Conservation (phyloP, 2,888 invertebrate genomes). For the Leistus spinibarbis region DNA sequence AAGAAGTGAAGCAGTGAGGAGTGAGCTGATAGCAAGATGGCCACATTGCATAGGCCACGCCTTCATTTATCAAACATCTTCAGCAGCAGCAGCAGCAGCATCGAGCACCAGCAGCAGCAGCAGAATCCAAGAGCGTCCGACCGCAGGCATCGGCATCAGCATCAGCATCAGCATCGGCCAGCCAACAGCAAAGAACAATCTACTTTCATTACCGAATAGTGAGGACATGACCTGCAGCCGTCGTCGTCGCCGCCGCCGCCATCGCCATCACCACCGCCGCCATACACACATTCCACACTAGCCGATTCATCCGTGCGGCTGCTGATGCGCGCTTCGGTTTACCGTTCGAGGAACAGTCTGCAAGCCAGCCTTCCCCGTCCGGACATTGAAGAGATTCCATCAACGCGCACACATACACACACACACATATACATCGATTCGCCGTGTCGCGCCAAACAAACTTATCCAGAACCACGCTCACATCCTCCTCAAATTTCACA, state of each 20-base stretch:
- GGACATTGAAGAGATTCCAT: not conserved
- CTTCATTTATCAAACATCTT: slow-evolving; percentile 25
- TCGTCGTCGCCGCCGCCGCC: not conserved
- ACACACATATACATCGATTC: not conserved
- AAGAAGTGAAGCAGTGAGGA: not conserved
- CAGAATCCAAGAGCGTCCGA: too few relatives aligned
- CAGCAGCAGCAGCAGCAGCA: slow-evolving; percentile 5
- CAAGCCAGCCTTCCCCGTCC: not conserved
- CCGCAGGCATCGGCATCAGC: not conserved
- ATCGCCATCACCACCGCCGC: too few relatives aligned
- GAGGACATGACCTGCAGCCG: slow-evolving; percentile 10
- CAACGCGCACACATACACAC: not conserved
- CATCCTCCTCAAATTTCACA: too few relatives aligned
- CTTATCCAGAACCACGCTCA: too few relatives aligned
- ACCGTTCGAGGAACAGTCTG: not conserved
- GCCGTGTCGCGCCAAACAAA: not conserved
- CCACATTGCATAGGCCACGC: slow-evolving; percentile 12
- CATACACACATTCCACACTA: slow-evolving; percentile 7
- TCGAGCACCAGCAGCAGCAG: not conserved
- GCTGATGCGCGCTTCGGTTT: not conserved
- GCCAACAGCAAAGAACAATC: slow-evolving; percentile 14
- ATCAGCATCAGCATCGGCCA: not conserved
- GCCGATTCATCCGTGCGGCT: not conserved
- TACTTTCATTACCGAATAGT: slow-evolving; percentile 27
- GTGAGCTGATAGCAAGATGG: not conserved